Conservation (phyloP, 2,113 vertebrate genomes). For the Cacatua alba region DNA sequence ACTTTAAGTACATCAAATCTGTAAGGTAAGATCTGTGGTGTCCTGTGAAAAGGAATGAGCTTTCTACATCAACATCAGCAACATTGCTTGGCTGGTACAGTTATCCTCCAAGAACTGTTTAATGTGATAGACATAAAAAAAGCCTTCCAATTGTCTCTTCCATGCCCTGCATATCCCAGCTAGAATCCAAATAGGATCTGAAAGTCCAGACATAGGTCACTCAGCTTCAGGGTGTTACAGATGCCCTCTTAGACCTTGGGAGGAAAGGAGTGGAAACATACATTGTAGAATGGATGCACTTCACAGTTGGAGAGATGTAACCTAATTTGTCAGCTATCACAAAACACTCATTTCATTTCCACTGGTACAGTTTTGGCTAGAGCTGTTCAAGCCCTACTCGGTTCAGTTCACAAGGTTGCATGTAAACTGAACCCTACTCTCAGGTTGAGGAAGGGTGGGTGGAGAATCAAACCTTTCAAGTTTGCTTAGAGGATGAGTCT, state of each 20-base stretch:
- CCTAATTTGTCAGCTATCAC: constrained; percentile 64
- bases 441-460: constrained; percentile 26
- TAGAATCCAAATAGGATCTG: constrained; percentile 40
- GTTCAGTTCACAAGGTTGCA: constrained; percentile 37
- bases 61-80: not conserved
- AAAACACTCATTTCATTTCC: constrained; percentile 50
- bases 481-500: constrained; percentile 41
- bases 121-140: constrained; percentile 17
- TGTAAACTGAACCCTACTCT: constrained; percentile 44
- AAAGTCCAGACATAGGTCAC: constrained; percentile 39
- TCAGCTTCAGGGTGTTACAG: not conserved
- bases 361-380: constrained; percentile 58
- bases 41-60: not conserved
- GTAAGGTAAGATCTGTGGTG: not conserved
- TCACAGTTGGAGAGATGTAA: constrained; percentile 30
- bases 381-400: constrained; percentile 49
- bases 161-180: not conserved
- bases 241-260: not conserved
- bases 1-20: not conserved
- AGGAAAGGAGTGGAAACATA: constrained; percentile 2
- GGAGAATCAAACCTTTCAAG: constrained; percentile 56
- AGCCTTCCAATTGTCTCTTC: not conserved
- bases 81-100: not conserved
- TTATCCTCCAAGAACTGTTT: not conserved
- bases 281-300: constrained; percentile 19